phyloP scores from a whole-genome alignment of 2,797 vertebrate genomes.

The Hippopotamyrus pictus region DNA sequence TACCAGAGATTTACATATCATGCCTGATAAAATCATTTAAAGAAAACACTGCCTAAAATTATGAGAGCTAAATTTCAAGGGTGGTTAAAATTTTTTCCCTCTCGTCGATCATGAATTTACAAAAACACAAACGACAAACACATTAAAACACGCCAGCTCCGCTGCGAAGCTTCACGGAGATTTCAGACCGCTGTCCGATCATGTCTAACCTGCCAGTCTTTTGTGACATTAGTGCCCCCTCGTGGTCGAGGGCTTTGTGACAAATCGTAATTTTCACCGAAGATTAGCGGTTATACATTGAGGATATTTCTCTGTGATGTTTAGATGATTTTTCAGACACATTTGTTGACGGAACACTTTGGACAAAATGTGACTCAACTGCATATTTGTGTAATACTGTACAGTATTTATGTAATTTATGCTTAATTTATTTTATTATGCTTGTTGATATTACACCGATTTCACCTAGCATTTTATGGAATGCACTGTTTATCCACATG shows the following conservation, averaged over 20 bases:
- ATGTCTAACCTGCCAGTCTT: not conserved
- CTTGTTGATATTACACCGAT: not conserved
- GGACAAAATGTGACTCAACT: not conserved
- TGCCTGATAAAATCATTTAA: not conserved
- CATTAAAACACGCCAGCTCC: not conserved
- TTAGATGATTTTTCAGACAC: not conserved
- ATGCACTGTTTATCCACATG: not conserved
- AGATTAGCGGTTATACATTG: not conserved
- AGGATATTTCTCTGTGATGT: not conserved
- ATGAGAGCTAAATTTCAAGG: not conserved
- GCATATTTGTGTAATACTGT: not conserved
- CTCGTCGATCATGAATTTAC: not conserved
- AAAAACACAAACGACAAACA: not conserved
- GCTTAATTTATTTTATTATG: not conserved
- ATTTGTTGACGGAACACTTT: not conserved
- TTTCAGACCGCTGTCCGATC: not conserved
- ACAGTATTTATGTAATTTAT: not conserved
- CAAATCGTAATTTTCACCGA: not conserved
- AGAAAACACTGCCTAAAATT: not conserved
- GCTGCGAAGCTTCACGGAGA: not conserved
- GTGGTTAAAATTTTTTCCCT: not conserved
- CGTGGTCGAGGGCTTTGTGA: conserved; percentile 8
- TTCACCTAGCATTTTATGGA: not conserved
- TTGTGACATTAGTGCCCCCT: conserved; percentile 30
- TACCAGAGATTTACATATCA: not conserved